Evolutionary conservation across 2,888 invertebrate species (phyloP), one percentile per base, ranked within the genome.

Genomic region (Xanthorhoe spadicearia): DNA sequence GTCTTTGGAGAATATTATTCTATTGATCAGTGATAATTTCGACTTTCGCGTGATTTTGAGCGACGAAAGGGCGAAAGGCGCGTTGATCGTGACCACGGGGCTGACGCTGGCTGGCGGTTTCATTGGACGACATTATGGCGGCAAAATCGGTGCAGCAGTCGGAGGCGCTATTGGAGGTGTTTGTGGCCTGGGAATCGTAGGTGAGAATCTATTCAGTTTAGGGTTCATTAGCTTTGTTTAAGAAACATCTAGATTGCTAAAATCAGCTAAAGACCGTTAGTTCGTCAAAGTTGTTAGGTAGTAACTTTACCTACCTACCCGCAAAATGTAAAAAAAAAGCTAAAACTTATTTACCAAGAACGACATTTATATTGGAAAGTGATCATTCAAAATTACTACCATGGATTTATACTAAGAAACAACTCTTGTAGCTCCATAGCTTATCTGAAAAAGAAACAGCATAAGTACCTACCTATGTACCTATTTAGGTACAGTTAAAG

Each of bases 101-200:
- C 68, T 92, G 9, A 81, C 90, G 0, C 23, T 92, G 10, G 90
- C 90, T 0, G 92, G 92, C 0, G 83, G 85, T 0, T 57, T 92
- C n/a, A 77, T 93, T 17, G 92, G 92, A 0, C 83, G 80, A 8
- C 89, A 89, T 73, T 90, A 86, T 70, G 92, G 89, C 10, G 92
- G 92, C 6, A 89, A 86, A 69, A 49, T 88, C 1, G 92, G 92
- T 0, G 91, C 90, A 0, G 86, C 86, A 0, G 78, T 92, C 0
- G 92, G 92, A 0, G 88, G 91, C 0, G 88, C 87, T 0, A 82
- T 92, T 7, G 92, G 92, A 0, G 92, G 92, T 0, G 89, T 77
- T 6, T 91, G 92, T 59, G 91, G 91, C 2, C 64, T 90, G n/a
- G 92, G 92, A 0, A 71, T 91, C 56, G 83, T 86, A 60, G 87